A percentile compares a stretch with the other conserved stretches of the same genome.
Evolutionary conservation across 2,113 vertebrate genomes (phyloP).

Genomic region (Elachura formosa): DNA sequence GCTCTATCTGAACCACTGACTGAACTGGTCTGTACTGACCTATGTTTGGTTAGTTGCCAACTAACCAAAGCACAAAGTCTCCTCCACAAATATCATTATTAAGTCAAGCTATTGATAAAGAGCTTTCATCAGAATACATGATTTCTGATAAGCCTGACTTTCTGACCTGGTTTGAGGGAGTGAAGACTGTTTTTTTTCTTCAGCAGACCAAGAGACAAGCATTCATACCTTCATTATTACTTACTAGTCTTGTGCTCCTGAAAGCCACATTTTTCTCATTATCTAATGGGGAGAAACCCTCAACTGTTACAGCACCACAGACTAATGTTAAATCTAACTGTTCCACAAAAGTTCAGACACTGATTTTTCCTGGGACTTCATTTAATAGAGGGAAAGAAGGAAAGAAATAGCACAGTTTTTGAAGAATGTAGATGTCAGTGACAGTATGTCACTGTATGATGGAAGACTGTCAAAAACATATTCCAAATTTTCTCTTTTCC

Average conservation of each 20-base stretch:
- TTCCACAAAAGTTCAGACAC: neutral
- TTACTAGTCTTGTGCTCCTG: neutral
- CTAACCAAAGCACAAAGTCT: neutral
- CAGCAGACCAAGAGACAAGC: neutral
- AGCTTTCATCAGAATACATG: neutral
- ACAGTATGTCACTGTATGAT: neutral
- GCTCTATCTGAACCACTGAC: neutral
- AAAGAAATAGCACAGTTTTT: neutral
- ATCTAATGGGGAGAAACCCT: rapidly evolving
- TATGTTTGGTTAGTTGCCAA: neutral
- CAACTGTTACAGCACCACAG: neutral
- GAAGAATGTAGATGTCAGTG: neutral
- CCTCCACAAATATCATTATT: neutral
- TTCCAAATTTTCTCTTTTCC: neutral
- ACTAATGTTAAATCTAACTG: neutral
- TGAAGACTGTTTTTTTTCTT: neutral
- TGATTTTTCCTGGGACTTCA: neutral
- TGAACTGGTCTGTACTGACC: neutral
- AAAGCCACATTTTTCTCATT: neutral
- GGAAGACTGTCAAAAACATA: neutral
- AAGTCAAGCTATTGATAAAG: neutral
- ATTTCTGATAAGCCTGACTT: neutral
- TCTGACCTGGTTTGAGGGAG: neutral
- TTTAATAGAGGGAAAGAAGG: neutral
- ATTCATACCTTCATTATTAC: neutral